These are phyloP conservation scores for Mythimna impura DNA, from an alignment of 2,888 invertebrate genomes.

Conservation along the genomic window DNA sequence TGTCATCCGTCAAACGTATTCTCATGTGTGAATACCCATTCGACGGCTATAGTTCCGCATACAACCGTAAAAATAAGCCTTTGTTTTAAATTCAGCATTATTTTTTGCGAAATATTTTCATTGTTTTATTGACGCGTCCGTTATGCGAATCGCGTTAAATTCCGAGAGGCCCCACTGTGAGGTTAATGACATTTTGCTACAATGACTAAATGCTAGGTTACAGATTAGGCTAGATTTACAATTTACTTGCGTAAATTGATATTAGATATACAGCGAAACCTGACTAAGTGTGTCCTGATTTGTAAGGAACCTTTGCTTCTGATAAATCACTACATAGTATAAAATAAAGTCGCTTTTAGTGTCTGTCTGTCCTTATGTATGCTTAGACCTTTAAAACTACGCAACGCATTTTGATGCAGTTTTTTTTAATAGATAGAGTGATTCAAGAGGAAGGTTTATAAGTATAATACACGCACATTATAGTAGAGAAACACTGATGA, in stretches of 20 bases:
- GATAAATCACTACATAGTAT: no score
- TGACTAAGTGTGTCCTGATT: no score
- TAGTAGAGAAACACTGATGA: no score
- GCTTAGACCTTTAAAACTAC: no score
- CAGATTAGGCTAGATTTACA: constrained; percentile 17
- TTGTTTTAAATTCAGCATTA: constrained; percentile 49
- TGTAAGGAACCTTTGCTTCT: no score
- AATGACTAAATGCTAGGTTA: constrained; percentile 36
- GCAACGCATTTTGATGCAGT: no score
- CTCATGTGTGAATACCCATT: constrained; percentile 17
- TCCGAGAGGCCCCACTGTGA: constrained; percentile 22
- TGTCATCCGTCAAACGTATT: constrained; percentile 24
- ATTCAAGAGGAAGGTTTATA: no score
- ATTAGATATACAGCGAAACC: no score
- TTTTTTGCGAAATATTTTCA: constrained; percentile 62
- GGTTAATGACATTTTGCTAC: constrained; percentile 45
- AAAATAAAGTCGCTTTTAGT: no score
- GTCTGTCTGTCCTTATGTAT: no score
- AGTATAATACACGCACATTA: no score
- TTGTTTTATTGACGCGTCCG: constrained; percentile 58
- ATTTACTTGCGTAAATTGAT: not conserved
- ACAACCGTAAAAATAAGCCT: constrained; percentile 42
- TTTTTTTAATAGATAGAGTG: no score
- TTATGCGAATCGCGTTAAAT: constrained; percentile 41
- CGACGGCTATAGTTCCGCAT: constrained; percentile 58